These are phyloP conservation scores for Pyrocephalus nanus DNA, from an alignment of 2,797 vertebrate species.

Conservation along the genomic window DNA sequence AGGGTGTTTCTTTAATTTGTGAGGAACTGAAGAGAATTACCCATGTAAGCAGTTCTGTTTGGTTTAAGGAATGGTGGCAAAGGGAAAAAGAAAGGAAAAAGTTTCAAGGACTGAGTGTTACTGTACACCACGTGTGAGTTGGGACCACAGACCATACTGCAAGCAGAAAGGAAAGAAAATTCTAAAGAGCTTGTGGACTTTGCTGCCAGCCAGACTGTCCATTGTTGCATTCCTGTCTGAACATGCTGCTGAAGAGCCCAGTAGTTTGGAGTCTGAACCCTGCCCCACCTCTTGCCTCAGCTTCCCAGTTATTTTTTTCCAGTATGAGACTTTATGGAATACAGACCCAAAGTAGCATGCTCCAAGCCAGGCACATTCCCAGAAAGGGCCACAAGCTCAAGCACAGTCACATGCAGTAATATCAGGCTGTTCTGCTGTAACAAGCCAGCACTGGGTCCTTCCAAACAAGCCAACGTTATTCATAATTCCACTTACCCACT, in stretches of 20 bases:
- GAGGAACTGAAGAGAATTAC: background rate
- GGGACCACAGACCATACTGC: background rate
- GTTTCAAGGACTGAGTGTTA: background rate
- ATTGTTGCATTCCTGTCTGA: background rate
- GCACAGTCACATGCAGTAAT: background rate
- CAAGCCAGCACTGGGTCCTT: background rate
- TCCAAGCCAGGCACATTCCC: background rate
- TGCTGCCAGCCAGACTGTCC: background rate
- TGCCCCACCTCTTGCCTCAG: background rate
- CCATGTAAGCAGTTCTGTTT: background rate
- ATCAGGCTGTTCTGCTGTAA: background rate
- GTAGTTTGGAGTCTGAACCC: background rate
- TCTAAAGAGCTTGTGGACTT: background rate
- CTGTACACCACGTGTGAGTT: background rate
- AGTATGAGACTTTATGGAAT: background rate
- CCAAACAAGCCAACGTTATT: background rate
- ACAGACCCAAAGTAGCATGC: background rate
- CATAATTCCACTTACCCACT: background rate
- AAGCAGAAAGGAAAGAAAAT: background rate
- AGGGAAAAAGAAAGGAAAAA: background rate
- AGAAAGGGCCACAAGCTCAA: background rate
- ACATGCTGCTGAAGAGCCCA: background rate
- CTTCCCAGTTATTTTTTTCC: background rate
- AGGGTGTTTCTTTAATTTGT: background rate
- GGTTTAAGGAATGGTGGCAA: background rate